Base-by-base conservation (phyloP, 23 tunicate species). In the Clavelina lepadiformis region DNA sequence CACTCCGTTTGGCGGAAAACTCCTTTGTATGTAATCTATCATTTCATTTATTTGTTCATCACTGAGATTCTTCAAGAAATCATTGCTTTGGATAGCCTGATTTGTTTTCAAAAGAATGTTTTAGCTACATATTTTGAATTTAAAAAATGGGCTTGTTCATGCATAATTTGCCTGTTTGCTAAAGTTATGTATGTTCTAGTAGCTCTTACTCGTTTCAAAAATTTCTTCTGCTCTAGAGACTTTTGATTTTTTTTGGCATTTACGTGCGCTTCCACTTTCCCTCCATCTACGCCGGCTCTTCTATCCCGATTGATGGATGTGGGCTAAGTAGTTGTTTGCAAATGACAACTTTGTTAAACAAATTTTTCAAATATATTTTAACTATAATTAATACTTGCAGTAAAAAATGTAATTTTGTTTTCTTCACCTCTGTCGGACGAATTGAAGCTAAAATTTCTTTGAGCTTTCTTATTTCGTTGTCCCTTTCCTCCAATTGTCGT, bases 11-110 rank as follows among this genome's bases (percentile, higher is more conserved):
- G 76, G 80, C 1, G 86, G 85, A 33, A 70, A 44, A 33, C 55
- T 68, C 31, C 78, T 64, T 50, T 85, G 73, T 77, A 94, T 82
- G 69, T 79, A 94, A 31, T 80, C 88, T 54, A 94, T 71, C 77
- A 94, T 81, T 49, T 75, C 83, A 7, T 75, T 29, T 15, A 80
- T 38, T 86, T 94, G 99, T 11, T 80, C 80, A 3, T 75, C 46
- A 28, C 27, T 77, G 15, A 79, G 47, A 55, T 77, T 61, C 56
- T 62, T 71, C 57, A 89, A 55, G 49, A 89, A 50, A 37, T 89
- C 97, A 58, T 89, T 89, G 45, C 63, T 51, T 24, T 30, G 69
- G 24, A 89, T 69, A 5, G 97, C 97, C 97, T 89, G 47, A 53
- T 7, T 61, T 61, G 27, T 65, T 65, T 46, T 5, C n/a, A n/a